phyloP scores from a whole-genome alignment of 2,888 invertebrate species.

The Boloria selene region DNA sequence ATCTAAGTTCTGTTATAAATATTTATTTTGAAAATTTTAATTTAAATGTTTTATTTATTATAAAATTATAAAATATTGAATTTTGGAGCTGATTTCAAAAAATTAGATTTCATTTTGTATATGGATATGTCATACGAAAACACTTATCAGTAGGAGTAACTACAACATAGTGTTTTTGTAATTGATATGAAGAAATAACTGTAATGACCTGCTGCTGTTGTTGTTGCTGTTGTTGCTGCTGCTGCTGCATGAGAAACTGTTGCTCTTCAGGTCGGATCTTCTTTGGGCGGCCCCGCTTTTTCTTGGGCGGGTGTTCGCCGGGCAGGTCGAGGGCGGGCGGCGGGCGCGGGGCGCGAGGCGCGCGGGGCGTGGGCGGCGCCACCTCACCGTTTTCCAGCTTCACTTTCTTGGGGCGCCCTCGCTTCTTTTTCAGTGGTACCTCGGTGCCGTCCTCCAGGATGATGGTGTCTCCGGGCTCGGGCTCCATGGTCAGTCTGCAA shows the following conservation, averaged over 20 bases:
- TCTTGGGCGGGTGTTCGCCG: conserved; percentile 86
- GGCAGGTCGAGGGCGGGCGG: conserved; percentile 54
- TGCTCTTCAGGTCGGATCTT: conserved; percentile 88
- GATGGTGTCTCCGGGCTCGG: conserved; percentile 79
- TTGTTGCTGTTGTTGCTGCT: conserved; percentile 70
- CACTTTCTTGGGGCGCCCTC: conserved; percentile 93
- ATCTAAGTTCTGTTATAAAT: too few relatives aligned
- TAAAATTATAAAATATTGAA: too few relatives aligned
- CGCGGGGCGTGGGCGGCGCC: conserved; percentile 79
- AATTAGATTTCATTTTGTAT: too few relatives aligned
- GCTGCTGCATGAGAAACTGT: conserved; percentile 76
- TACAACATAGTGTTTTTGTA: too few relatives aligned
- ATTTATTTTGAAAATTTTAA: too few relatives aligned
- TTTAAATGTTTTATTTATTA: too few relatives aligned
- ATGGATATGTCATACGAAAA: too few relatives aligned
- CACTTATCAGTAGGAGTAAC: too few relatives aligned
- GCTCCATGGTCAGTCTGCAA: conserved; percentile 78
- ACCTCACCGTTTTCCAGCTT: conserved; percentile 86
- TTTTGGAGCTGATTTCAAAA: too few relatives aligned
- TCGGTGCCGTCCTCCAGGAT: conserved; percentile 84
- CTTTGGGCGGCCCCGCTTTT: conserved; percentile 94
- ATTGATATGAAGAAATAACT: too few relatives aligned
- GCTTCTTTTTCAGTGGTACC: conserved; percentile 91
- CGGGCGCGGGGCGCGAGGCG: conserved; percentile 72
- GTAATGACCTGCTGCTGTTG: conserved; percentile 49